A percentile compares a stretch with the other conserved stretches of the same genome.
Conservation (phyloP, 2,888 invertebrate genomes). For the Luperina testacea region DNA sequence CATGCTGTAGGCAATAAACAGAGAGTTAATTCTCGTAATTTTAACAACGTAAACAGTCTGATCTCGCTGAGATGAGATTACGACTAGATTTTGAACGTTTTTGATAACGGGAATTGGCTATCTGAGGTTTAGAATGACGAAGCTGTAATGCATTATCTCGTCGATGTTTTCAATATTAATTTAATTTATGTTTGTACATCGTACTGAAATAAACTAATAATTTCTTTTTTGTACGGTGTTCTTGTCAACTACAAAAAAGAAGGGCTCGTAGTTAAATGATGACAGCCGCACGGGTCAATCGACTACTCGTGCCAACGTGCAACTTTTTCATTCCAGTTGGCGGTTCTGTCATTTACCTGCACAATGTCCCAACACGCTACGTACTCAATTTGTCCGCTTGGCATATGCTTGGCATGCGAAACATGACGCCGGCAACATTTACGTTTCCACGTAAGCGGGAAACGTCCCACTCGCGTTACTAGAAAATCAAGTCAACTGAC, state of each 20-base stretch:
- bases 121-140: slow-evolving; percentile 13
- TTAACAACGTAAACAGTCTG: neutral
- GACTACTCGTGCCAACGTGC: neutral
- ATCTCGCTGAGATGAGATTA: neutral
- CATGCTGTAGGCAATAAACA: slow-evolving; percentile 18
- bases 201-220: neutral
- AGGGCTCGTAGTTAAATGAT: neutral
- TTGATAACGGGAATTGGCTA: neutral
- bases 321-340: neutral
- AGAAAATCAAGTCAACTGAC: slow-evolving; percentile 78
- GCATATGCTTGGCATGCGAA: slow-evolving; percentile 76
- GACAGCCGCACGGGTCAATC: neutral
- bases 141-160: neutral
- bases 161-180: neutral
- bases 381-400: slow-evolving; percentile 80
- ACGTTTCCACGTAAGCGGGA: slow-evolving; percentile 75
- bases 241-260: neutral
- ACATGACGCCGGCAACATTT: slow-evolving; percentile 80
- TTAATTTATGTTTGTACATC: neutral
- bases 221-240: neutral
- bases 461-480: slow-evolving; percentile 77
- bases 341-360: slow-evolving; percentile 39
- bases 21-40: slow-evolving; percentile 8
- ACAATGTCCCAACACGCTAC: slow-evolving; percentile 55
- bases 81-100: neutral